These are phyloP conservation scores for Hyaena hyaena DNA, from an alignment of 2,113 vertebrate genomes.

Conservation along the genomic window DNA sequence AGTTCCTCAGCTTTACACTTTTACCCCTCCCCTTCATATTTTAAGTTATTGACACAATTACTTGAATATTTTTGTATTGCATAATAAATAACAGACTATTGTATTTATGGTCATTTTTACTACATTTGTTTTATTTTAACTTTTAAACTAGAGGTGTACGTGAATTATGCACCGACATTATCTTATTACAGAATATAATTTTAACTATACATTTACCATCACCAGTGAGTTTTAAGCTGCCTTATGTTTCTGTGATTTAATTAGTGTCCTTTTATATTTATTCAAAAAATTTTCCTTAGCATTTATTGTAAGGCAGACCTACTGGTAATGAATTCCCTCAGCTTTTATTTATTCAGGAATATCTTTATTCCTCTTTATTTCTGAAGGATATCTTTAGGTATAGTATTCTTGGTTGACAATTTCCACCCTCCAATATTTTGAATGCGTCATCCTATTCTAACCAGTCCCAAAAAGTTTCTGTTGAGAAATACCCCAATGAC, in stretches of 20 bases:
- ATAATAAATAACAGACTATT: neutral
- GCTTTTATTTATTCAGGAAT: neutral
- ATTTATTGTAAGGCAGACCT: neutral
- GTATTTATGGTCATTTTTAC: neutral
- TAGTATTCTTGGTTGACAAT: neutral
- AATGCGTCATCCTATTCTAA: neutral
- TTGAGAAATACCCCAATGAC: neutral
- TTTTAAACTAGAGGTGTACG: neutral
- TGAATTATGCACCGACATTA: neutral
- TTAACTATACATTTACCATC: neutral
- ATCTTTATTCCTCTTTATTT: neutral
- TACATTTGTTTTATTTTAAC: neutral
- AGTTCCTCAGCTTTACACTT: neutral
- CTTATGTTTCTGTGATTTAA: too few relatives aligned
- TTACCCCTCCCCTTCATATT: neutral
- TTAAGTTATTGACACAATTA: neutral
- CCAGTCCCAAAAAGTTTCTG: neutral
- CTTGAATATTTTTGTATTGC: neutral
- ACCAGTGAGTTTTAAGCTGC: neutral
- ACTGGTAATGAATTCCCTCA: neutral
- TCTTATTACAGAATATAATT: neutral
- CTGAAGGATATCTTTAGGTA: neutral
- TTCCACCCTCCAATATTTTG: neutral
- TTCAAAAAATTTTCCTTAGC: neutral
- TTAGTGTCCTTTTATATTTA: neutral